Conservation (phyloP, 2,888 invertebrate genomes). For the Mythimna loreyi region DNA sequence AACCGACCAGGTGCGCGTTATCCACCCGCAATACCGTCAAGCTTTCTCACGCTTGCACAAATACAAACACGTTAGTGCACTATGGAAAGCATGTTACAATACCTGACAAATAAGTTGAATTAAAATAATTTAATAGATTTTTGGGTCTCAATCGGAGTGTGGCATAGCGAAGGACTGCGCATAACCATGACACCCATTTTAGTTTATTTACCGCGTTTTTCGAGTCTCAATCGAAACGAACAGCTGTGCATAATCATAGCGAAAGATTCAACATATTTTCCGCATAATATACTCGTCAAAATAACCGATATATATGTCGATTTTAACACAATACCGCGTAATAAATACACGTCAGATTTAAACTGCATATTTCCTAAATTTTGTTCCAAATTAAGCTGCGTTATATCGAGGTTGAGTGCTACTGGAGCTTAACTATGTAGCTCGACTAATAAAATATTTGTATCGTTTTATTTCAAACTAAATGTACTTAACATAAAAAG, state of each 20-base stretch:
- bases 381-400: slow-evolving; percentile 17
- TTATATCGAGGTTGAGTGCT: slow-evolving; percentile 15
- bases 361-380: neutral
- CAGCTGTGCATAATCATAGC: no score
- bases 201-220: no score
- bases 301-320: slow-evolving; percentile 35
- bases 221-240: no score
- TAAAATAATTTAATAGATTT: no score
- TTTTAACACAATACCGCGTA: slow-evolving; percentile 25
- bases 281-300: no score
- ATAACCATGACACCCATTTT: no score
- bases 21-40: slow-evolving; percentile 42
- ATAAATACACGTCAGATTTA: slow-evolving; percentile 25
- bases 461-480: slow-evolving; percentile 3
- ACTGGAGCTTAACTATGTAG: slow-evolving; percentile 1
- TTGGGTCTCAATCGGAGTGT: no score
- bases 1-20: slow-evolving; percentile 69
- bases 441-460: slow-evolving; percentile 4
- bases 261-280: no score
- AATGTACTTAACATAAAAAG: slow-evolving; percentile 2
- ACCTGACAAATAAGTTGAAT: no score
- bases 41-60: slow-evolving; percentile 72
- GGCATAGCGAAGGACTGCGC: no score
- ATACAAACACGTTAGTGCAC: slow-evolving; percentile 51
- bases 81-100: slow-evolving; percentile 34